phyloP scores from a whole-genome alignment of 2,888 invertebrate genomes.

The Drosophila acutilabella region DNA sequence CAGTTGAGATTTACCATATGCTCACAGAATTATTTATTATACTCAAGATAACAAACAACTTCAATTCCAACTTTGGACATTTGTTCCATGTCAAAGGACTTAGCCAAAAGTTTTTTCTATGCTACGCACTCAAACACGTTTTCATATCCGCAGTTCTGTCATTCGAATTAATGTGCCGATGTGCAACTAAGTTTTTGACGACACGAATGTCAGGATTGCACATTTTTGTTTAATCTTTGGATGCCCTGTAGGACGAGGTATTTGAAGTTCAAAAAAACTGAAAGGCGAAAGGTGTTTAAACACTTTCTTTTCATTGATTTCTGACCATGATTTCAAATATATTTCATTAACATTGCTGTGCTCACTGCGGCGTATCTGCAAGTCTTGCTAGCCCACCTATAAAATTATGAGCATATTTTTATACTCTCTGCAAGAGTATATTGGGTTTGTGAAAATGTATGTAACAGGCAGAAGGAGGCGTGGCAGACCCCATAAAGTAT shows the following conservation, averaged over 20 bases:
- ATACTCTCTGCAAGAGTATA: too few species aligned
- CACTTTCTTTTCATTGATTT: too few species aligned
- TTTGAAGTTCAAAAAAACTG: too few species aligned
- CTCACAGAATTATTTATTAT: constrained; percentile 45
- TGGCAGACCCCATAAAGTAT: too few species aligned
- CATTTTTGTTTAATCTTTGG: constrained; percentile 4
- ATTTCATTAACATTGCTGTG: too few species aligned
- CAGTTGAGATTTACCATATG: constrained; percentile 43
- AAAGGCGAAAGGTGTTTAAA: too few species aligned
- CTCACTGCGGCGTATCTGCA: neutral
- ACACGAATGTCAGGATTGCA: constrained; percentile 9
- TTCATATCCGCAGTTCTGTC: constrained; percentile 16
- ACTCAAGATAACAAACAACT: constrained; percentile 32
- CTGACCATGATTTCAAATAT: too few species aligned
- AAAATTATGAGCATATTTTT: constrained; percentile 1
- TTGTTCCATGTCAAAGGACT: constrained; percentile 44
- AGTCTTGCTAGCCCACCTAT: neutral
- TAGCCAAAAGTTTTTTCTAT: constrained; percentile 21
- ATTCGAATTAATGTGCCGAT: constrained; percentile 17
- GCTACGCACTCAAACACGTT: constrained; percentile 2
- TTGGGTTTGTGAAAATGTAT: too few species aligned
- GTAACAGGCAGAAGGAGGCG: too few species aligned
- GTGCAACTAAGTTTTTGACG: constrained; percentile 21
- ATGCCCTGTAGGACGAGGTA: neutral
- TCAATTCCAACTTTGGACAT: constrained; percentile 44